Percentiles rank a stretch among this genome's conserved stretches.
phyloP scores from a whole-genome alignment of 2,797 vertebrate species.

The Vespertilio murinus region DNA sequence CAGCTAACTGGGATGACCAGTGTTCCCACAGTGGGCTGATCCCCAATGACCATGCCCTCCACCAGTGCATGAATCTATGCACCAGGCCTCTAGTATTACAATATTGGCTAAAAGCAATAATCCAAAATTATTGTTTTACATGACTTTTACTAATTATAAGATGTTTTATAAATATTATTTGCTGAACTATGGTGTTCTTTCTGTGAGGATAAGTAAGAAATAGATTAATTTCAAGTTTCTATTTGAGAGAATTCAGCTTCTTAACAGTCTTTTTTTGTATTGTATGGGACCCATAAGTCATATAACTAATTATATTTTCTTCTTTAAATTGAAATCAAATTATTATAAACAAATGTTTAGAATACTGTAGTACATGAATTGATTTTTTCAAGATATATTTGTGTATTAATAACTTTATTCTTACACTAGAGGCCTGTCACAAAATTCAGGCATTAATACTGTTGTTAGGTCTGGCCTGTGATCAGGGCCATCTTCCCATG shows the following conservation, averaged over 20 bases:
- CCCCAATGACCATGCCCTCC: too few relatives aligned
- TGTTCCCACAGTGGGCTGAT: too few relatives aligned
- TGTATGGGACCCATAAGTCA: not conserved
- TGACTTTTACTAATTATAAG: not conserved
- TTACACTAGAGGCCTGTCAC: not conserved
- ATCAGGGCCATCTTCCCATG: too few relatives aligned
- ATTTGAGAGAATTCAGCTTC: not conserved
- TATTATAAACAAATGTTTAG: not conserved
- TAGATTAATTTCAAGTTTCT: not conserved
- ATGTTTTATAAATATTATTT: not conserved
- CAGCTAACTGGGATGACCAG: too few relatives aligned
- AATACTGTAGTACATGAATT: not conserved
- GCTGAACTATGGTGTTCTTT: not conserved
- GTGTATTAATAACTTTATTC: not conserved
- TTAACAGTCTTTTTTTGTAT: not conserved
- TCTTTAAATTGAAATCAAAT: not conserved
- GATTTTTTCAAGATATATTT: not conserved
- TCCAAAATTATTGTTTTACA: not conserved
- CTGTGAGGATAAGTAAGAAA: not conserved
- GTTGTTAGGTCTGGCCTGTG: too few relatives aligned
- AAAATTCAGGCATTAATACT: too few relatives aligned
- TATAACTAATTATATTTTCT: not conserved
- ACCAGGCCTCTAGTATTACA: not conserved
- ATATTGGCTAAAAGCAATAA: not conserved
- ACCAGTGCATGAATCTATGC: too few relatives aligned